Evolutionary conservation across 1,140 invertebrate species (phyloP).

Genomic region (Drosophila nigrodunni): DNA sequence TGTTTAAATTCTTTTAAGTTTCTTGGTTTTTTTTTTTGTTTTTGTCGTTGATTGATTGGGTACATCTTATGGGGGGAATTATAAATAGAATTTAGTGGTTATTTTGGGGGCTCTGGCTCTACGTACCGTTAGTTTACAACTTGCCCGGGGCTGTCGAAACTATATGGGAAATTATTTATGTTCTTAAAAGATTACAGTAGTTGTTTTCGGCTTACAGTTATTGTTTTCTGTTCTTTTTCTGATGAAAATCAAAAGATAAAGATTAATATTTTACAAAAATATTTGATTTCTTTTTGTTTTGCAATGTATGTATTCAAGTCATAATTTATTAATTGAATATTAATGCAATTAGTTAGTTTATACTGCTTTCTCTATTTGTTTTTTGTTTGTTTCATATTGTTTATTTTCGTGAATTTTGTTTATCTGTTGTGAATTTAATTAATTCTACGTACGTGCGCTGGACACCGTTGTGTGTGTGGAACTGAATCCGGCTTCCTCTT

Average conservation of each 20-base stretch:
- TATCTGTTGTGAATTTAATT: slow-evolving; percentile 53
- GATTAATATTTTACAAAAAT: slow-evolving; percentile 65
- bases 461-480: slow-evolving; percentile 35
- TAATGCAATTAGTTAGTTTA: slow-evolving; percentile 47
- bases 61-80: slow-evolving; percentile 6
- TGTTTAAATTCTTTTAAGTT: slow-evolving; percentile 16
- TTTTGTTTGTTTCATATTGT: slow-evolving; percentile 24
- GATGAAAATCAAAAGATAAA: slow-evolving; percentile 57
- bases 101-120: slow-evolving; percentile 39
- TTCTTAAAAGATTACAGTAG: slow-evolving; percentile 33
- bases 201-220: slow-evolving; percentile 47
- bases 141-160: slow-evolving; percentile 40
- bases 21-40: slow-evolving; percentile 14
- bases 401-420: slow-evolving; percentile 44
- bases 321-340: slow-evolving; percentile 54
- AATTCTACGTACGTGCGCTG: slow-evolving; percentile 72
- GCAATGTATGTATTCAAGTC: slow-evolving; percentile 21
- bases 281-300: slow-evolving; percentile 24
- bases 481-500: slow-evolving; percentile 20
- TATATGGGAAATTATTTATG: slow-evolving; percentile 36
- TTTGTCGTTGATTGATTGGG: slow-evolving; percentile 20
- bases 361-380: slow-evolving; percentile 36
- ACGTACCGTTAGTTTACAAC: slow-evolving; percentile 49
- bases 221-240: slow-evolving; percentile 41
- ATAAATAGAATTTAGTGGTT: slow-evolving; percentile 31